Conservation (phyloP, 1,140 invertebrate species). For the Pteromalus puparum region DNA sequence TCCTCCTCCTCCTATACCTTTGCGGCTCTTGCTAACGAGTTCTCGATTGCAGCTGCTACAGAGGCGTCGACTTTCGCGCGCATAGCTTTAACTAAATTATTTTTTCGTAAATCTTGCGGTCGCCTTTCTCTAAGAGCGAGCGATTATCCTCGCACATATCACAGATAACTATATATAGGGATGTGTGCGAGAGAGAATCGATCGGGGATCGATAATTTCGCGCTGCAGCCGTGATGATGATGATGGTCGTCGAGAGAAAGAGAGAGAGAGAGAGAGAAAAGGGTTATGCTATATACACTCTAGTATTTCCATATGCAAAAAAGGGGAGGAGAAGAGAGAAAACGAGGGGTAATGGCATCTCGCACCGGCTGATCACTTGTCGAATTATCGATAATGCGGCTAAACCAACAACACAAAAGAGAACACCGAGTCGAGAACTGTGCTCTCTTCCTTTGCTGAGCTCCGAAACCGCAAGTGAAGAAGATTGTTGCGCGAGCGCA, state of each 20-base stretch:
- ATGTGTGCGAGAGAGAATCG: not conserved
- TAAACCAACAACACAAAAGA: slow-evolving; percentile 58
- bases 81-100: not conserved
- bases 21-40: not conserved
- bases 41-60: not conserved
- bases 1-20: not conserved
- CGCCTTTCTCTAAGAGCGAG: not conserved
- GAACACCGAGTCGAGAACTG: not conserved
- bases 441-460: slow-evolving; percentile 9
- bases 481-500: not conserved
- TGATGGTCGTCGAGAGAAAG: no score
- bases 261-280: not conserved
- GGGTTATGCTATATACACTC: not conserved
- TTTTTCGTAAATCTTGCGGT: not conserved
- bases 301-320: not conserved
- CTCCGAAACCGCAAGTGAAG: slow-evolving; percentile 48
- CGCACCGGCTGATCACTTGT: slow-evolving; percentile 52
- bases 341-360: slow-evolving; percentile 12
- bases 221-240: not conserved
- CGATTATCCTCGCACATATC: not conserved
- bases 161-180: not conserved
- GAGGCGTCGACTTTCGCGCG: not conserved
- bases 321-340: not conserved
- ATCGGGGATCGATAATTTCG: not conserved
- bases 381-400: slow-evolving; percentile 62